Base-by-base conservation (phyloP, 1,140 invertebrate genomes). In the Drosophila lacteicornis region DNA sequence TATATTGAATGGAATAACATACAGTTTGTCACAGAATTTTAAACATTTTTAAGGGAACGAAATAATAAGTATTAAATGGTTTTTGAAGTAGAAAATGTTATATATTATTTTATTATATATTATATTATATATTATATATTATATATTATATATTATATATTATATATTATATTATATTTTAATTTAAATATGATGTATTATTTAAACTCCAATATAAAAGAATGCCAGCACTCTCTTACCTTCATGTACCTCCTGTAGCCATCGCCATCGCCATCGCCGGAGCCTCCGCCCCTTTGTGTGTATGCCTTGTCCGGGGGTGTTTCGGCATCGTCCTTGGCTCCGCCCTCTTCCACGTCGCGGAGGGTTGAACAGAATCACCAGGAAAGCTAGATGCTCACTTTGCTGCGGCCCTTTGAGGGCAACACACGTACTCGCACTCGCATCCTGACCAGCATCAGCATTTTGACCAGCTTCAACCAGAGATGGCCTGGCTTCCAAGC, bases 401-500 rank as follows among this genome's bases (percentile, higher is more conserved):
- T 9, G 42, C 50, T 42, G 38, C 22, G 1, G 47, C 12, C n/a
- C 63, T 38, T 40, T 11, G 30, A 30, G 25, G 40, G 49, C 63
- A 46, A 43, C 67, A 13, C 43, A 62, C 59, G 46, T 15, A 36
- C 30, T 17, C 38, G 22, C 19, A 58, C 17, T 17, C 38, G 22
- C 19, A 58, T 45, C 40, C 22, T 22, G 22, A 45, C 33, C 33
- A 36, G 33, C 33, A 36, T 12, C 33, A 45, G n/a, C 57, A 43
- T 9, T 17, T 33, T 19, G 25, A n/a, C 0, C 3, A n/a, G 15
- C 19, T 6, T 6, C 33, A 27, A 13, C 7, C 7, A 59, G 13
- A 27, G 40, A 88, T 88, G 85, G 85, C 85, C 45, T 88, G 85
- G 85, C 63, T 90, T 51, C 86, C 85, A 3, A 88, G 85, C 79